Conservation (phyloP, 92 coral and sea anemone species). For the Ricordea florida region DNA sequence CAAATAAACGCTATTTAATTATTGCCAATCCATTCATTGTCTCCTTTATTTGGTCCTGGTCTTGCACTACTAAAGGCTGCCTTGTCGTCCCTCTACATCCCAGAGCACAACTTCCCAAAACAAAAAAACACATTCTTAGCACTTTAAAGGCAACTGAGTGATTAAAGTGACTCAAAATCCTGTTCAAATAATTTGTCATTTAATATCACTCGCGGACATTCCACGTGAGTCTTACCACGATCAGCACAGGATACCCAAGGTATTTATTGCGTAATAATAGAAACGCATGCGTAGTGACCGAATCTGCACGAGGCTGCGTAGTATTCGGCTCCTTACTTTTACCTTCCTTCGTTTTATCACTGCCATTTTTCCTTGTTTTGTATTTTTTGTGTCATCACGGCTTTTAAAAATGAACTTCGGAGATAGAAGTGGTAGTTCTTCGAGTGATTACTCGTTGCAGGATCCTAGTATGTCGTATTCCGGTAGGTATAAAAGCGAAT, state of each 20-base stretch:
- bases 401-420: slow-evolving; percentile 33
- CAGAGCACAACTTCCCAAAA: no score
- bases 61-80: no score
- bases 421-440: slow-evolving; percentile 7
- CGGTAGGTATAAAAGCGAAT: slow-evolving; percentile 15
- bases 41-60: no score
- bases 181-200: no score
- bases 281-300: slow-evolving; percentile 7
- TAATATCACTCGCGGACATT: no score
- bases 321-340: background rate
- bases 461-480: slow-evolving; percentile 55
- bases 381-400: background rate
- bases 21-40: no score
- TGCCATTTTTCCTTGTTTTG: background rate
- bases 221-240: no score
- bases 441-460: slow-evolving; percentile 37
- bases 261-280: slow-evolving; percentile 24
- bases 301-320: slow-evolving; percentile 33
- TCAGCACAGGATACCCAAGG: background rate
- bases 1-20: no score
- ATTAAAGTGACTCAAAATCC: no score
- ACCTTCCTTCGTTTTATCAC: background rate
- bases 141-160: no score
- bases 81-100: no score
- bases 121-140: no score